These are phyloP conservation scores for Panthera uncia DNA, from an alignment of 2,113 vertebrate species.

Conservation along the genomic window DNA sequence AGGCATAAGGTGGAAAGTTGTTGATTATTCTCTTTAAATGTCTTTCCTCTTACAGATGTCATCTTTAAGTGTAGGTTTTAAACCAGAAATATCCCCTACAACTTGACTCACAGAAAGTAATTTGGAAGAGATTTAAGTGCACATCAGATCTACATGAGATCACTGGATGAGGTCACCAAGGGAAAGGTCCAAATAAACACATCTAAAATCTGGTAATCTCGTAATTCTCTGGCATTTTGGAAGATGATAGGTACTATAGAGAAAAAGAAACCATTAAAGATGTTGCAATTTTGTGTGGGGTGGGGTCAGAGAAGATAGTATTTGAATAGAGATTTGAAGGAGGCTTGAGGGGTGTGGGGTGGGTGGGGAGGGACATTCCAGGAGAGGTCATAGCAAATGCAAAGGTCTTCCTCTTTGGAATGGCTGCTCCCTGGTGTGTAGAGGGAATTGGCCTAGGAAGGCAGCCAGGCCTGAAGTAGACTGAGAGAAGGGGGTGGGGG, in stretches of 20 bases:
- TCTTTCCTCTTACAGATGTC: not conserved
- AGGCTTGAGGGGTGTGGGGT: not conserved
- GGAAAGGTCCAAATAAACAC: not conserved
- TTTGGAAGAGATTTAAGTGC: not conserved
- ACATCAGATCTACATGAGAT: not conserved
- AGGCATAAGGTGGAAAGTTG: not conserved
- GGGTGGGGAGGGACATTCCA: not conserved
- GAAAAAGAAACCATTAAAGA: not conserved
- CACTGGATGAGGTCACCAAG: not conserved
- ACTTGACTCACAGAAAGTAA: not conserved
- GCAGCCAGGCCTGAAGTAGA: not conserved
- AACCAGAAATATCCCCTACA: not conserved
- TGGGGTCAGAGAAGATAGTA: not conserved
- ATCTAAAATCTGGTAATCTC: not conserved
- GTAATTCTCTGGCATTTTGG: not conserved
- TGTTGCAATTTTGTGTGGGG: not conserved
- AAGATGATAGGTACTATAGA: not conserved
- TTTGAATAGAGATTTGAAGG: not conserved
- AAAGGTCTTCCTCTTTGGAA: not conserved
- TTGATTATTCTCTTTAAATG: conserved; percentile 14
- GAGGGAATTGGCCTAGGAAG: not conserved
- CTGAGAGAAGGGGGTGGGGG: not conserved
- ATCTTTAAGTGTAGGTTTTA: not conserved
- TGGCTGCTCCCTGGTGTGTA: not conserved
- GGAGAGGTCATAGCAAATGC: not conserved